Base-by-base conservation (phyloP, 2,888 invertebrate genomes). In the Cyrtodaria siliqua region DNA sequence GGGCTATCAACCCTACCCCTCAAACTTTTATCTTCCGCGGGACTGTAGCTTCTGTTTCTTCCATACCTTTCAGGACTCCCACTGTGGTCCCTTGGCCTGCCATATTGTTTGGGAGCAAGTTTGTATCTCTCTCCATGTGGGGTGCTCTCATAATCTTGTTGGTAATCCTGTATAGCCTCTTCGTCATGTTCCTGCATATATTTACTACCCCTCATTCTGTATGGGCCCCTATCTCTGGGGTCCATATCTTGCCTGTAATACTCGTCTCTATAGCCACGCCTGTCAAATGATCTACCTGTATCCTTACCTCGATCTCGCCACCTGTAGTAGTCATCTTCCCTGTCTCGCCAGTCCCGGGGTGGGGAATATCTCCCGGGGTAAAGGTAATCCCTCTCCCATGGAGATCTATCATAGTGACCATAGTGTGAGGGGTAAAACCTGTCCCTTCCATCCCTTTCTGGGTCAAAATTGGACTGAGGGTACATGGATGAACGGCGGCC, bases 91-190 rank as follows among this genome's bases (percentile, higher is more conserved):
- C 63, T 40, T 42, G 56, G 42, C 16, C 62, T 53, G 3, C 38
- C 27, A 50, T 63, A 75, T 9, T 66, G 78, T 24, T 59, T 59
- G 18, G 80, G 80, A 42, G 79, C 70, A 49, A 76, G 61, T 64
- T 76, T 80, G 47, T 80, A 83, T 27, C 66, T 61, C 50, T 78
- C 72, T 42, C 80, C 80, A 67, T 76, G 77, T 9, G 83, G 75
- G 16, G 80, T 67, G 14, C 55, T 73, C 23, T 73, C 69, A 53
- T 66, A 67, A 42, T 70, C 64, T 12, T 60, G 38, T 16, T 60
- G 50, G 33, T 70, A 73, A 26, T 81, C 56, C 18, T 29, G 49
- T 50, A 47, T 40, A n/a, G 60, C 69, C 24, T 52, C 68, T n/a
- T 70, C 42, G 33, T 63, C 40, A 53, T 63, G 23, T 23, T 72